Base-by-base conservation (phyloP, 2,113 vertebrate species). In the Glareola pratincola region DNA sequence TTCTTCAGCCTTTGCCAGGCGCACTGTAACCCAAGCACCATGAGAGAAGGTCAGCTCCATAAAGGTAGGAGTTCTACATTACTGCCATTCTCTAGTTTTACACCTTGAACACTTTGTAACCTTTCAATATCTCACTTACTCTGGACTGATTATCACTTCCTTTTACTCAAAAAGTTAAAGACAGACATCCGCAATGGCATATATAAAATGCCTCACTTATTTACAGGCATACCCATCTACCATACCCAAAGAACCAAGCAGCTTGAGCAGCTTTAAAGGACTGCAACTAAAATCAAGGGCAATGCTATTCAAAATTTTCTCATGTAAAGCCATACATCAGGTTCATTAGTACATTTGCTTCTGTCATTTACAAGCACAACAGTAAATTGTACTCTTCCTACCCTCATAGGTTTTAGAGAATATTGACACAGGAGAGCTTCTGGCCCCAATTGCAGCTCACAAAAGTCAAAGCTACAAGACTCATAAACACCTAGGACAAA, bases 341-440 rank as follows among this genome's bases (percentile, higher is more conserved):
- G 53, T 93, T 97, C 85, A 96, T 97, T 95, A 96, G 63, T 48
- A 74, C 77, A 92, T 97, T 96, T 90, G 43, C 82, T 95, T 93
- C 96, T 78, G 41, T 53, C 92, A 87, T 76, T 90, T 91, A 85
- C 10, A 22, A 93, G 84, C 79, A 86, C 51, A 93, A 80, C 34
- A 76, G 92, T 43, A 92, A 92, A 95, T 74, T 92, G 80, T 62
- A 69, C 19, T 96, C 39, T 51, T 94, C 43, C 67, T 91, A 36
- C 32, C 64, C 91, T 79, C 88, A 64, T 63, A 96, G 80, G 86
- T 96, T 96, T 95, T 84, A 76, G 48, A 93, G 93, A 97, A 84
- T 66, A 89, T 64, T 85, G 77, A 97, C 83, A 96, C 41, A 92
- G 73, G 82, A 96, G 79, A 51, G 30, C 7, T n/a, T 85, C 95